Evolutionary conservation across 2,888 invertebrate species (phyloP).

Genomic region (Euzetes globulus): DNA sequence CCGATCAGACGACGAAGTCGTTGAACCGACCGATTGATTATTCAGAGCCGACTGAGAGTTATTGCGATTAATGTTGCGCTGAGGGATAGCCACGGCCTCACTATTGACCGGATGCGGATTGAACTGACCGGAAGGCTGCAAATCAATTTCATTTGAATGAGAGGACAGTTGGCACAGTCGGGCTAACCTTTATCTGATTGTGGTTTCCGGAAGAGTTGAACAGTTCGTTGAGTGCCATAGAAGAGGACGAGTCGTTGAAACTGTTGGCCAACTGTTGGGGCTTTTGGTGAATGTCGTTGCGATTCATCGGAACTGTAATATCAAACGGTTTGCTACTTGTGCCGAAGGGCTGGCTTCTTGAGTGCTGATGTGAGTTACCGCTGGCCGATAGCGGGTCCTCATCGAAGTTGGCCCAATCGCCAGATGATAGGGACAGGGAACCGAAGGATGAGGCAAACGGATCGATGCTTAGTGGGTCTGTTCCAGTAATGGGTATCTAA

Average conservation of each 20-base stretch:
- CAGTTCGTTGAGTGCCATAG: background rate
- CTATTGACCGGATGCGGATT: background rate
- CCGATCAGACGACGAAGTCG: constrained; percentile 20
- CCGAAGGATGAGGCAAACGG: background rate
- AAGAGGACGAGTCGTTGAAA: background rate
- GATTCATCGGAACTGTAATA: background rate
- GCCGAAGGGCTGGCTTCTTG: background rate
- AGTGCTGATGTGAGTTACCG: background rate
- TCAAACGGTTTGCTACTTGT: background rate
- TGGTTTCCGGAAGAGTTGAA: constrained; percentile 20
- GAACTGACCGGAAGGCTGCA: background rate
- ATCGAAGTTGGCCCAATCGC: constrained; percentile 35
- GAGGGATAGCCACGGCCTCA: constrained; percentile 5
- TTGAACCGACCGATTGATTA: constrained; percentile 22
- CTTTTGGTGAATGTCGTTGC: background rate
- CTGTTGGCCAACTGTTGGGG: background rate
- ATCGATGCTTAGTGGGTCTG: background rate
- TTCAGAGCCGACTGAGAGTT: background rate
- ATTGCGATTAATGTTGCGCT: background rate
- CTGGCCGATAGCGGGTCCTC: constrained; percentile 12
- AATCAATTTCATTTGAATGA: background rate
- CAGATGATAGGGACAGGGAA: constrained; percentile 9
- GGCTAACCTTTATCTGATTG: background rate
- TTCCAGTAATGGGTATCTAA: background rate
- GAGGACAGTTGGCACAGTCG: background rate